phyloP scores from a whole-genome alignment of 2,797 vertebrate genomes.

The Ctenochaetus hawaiiensis region DNA sequence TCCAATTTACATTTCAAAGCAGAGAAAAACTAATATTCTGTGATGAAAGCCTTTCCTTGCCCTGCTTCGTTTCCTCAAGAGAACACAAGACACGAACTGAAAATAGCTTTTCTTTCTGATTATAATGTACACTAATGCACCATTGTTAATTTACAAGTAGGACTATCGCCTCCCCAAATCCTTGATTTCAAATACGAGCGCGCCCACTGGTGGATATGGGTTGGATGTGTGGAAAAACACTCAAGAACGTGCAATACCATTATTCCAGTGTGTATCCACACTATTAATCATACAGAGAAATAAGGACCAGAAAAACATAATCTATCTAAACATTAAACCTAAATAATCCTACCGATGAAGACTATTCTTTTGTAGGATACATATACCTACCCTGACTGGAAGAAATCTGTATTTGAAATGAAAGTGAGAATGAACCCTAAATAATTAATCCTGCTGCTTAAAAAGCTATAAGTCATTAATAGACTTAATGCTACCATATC shows the following conservation, averaged over 20 bases:
- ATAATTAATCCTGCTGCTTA: neutral
- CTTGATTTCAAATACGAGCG: conserved; percentile 23
- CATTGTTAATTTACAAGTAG: conserved; percentile 3
- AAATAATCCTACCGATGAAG: neutral
- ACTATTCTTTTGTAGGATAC: neutral
- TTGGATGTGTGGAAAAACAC: neutral
- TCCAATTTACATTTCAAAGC: neutral
- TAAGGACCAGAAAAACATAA: neutral
- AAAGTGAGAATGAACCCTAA: no score
- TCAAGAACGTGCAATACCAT: no score
- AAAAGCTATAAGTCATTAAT: neutral
- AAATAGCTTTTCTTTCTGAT: neutral
- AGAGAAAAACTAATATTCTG: no score
- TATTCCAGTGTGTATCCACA: no score
- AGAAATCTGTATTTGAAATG: neutral
- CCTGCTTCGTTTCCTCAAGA: neutral
- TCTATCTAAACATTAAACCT: no score
- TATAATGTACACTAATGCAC: neutral
- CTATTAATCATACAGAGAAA: no score
- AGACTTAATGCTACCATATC: neutral
- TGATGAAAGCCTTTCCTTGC: rapidly evolving
- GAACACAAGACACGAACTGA: rapidly evolving
- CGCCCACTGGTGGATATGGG: conserved; percentile 57
- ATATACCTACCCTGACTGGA: neutral
- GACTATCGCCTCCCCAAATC: neutral